These are phyloP conservation scores for Lepilemur ruficaudatus DNA, from an alignment of 2,797 vertebrate genomes.

Conservation along the genomic window DNA sequence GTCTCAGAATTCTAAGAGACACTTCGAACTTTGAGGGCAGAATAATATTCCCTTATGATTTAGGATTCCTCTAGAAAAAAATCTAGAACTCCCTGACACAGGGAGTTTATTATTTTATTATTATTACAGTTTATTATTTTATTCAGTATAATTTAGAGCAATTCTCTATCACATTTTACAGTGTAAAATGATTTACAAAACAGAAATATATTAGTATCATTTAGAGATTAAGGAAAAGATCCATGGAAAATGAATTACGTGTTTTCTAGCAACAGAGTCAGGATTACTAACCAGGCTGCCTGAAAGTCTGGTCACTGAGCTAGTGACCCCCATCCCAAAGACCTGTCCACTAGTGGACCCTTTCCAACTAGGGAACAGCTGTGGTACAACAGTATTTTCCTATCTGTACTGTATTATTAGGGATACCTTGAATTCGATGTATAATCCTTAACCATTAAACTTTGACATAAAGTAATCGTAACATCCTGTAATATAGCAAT, in stretches of 20 bases:
- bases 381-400: background rate
- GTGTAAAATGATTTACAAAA: slow-evolving; percentile 22
- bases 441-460: slow-evolving; percentile 15
- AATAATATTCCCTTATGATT: slow-evolving; percentile 1
- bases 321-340: background rate
- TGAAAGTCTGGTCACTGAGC: background rate
- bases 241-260: background rate
- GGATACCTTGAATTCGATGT: slow-evolving; percentile 26
- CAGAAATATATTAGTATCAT: slow-evolving; percentile 19
- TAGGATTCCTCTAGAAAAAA: background rate
- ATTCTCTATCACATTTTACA: background rate
- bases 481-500: background rate
- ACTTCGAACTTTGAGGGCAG: background rate
- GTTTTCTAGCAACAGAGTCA: background rate
- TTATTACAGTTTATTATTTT: background rate
- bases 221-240: slow-evolving; percentile 26
- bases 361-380: background rate
- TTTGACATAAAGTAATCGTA: background rate
- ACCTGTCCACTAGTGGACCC: background rate
- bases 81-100: background rate
- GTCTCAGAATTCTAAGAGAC: slow-evolving; percentile 14
- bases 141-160: background rate
- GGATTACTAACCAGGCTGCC: background rate
- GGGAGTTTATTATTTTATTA: background rate
- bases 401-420: background rate